A percentile compares a stretch with the other conserved stretches of the same genome.
Conservation (phyloP, 1,140 invertebrate genomes). For the Ceratina calcarata region DNA sequence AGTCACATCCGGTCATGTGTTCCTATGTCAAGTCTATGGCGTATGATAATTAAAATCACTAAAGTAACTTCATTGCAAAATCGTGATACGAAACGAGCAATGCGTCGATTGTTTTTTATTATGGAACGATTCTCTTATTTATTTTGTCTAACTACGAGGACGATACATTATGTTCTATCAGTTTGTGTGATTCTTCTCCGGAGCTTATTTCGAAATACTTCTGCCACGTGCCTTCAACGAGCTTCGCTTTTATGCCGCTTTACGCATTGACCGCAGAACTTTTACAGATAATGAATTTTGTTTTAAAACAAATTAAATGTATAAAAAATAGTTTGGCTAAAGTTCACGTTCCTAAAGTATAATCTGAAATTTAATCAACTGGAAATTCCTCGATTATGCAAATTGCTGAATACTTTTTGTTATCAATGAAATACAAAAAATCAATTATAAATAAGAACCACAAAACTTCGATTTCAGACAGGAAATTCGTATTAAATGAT, state of each 20-base stretch:
- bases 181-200: not conserved
- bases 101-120: not conserved
- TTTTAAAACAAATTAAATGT: not conserved
- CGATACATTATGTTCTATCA: conserved; percentile 10
- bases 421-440: no score
- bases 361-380: not conserved
- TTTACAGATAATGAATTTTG: not conserved
- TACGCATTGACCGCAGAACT: not conserved
- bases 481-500: not conserved
- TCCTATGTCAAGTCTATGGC: not conserved
- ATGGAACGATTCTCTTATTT: not conserved
- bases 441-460: not conserved
- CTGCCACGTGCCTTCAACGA: not conserved
- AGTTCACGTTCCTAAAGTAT: no score
- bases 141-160: not conserved
- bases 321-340: no score
- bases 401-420: no score
- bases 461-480: no score
- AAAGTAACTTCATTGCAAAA: not conserved
- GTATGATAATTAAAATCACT: not conserved
- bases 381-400: not conserved
- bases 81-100: not conserved
- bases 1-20: not conserved
- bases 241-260: not conserved
- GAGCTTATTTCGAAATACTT: not conserved